Percentiles rank a stretch among this genome's conserved stretches.
Conservation (phyloP, 2,888 invertebrate genomes). For the Aelia acuminata region DNA sequence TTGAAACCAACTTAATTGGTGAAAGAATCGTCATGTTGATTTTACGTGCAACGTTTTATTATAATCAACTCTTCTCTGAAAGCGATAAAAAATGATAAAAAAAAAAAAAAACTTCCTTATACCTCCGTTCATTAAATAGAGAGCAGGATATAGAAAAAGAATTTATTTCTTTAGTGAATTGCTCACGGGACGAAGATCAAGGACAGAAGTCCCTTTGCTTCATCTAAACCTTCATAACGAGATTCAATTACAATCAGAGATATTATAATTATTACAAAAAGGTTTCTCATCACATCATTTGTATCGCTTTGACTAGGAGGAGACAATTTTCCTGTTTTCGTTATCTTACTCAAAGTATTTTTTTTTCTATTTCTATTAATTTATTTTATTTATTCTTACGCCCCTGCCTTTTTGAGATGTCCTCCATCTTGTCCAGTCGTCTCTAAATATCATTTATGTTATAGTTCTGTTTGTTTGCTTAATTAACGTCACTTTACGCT, state of each 20-base stretch:
- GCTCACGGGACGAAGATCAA: conserved; percentile 39
- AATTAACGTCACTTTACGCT: too few relatives aligned
- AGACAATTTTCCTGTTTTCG: neutral
- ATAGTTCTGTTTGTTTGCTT: too few relatives aligned
- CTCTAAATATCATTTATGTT: too few relatives aligned
- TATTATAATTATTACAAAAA: conserved; percentile 1
- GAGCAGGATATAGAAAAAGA: neutral
- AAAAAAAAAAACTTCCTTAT: neutral
- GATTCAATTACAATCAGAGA: conserved; percentile 10
- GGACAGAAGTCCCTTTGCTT: neutral
- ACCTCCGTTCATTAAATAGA: conserved; percentile 13
- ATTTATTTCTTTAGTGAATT: conserved; percentile 21
- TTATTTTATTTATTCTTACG: too few relatives aligned
- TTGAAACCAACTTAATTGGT: too few relatives aligned
- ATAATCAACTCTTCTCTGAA: neutral
- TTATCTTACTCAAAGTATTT: neutral
- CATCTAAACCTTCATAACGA: conserved; percentile 10
- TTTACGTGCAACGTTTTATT: neutral
- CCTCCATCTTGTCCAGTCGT: too few relatives aligned
- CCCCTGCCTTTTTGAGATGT: too few relatives aligned
- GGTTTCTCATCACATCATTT: neutral
- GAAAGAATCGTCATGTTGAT: too few relatives aligned
- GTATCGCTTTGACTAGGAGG: neutral
- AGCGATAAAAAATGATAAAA: neutral
- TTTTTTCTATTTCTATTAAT: too few relatives aligned